Evolutionary conservation across 2,113 vertebrate genomes (phyloP).

Genomic region (Girardinichthys multiradiatus): DNA sequence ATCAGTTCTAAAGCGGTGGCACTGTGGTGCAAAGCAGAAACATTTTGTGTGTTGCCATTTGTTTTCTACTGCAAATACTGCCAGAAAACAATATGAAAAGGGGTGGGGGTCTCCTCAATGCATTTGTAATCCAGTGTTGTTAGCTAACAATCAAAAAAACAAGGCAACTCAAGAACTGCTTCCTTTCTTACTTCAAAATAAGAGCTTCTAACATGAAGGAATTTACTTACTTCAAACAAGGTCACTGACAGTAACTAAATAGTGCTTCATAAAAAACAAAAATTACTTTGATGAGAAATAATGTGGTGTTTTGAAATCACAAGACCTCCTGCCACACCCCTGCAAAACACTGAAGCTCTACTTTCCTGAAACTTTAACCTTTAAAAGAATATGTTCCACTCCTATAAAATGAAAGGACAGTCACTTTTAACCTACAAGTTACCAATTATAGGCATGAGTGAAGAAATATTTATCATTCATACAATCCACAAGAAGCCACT

Average conservation of each 20-base stretch:
- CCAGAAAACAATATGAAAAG: too few species aligned
- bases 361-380: not conserved
- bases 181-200: not conserved
- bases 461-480: not conserved
- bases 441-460: not conserved
- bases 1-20: too few species aligned
- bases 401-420: not conserved
- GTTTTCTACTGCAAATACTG: too few species aligned
- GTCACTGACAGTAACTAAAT: not conserved
- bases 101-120: too few species aligned
- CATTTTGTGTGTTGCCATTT: too few species aligned
- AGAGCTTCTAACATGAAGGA: not conserved
- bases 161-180: not conserved
- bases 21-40: too few species aligned
- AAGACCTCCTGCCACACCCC: not conserved
- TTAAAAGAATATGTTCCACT: not conserved
- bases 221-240: not conserved
- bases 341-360: not conserved
- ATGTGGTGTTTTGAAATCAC: not conserved
- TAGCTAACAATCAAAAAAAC: too few species aligned
- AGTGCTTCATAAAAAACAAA: not conserved
- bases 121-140: too few species aligned
- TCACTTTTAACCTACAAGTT: constrained; percentile 1
- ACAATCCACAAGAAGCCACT: not conserved
- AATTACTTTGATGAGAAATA: not conserved